Percentiles rank a stretch among this genome's conserved stretches.
Evolutionary conservation across 2,113 vertebrate genomes (phyloP).

Genomic region (Salvelinus namaycush): DNA sequence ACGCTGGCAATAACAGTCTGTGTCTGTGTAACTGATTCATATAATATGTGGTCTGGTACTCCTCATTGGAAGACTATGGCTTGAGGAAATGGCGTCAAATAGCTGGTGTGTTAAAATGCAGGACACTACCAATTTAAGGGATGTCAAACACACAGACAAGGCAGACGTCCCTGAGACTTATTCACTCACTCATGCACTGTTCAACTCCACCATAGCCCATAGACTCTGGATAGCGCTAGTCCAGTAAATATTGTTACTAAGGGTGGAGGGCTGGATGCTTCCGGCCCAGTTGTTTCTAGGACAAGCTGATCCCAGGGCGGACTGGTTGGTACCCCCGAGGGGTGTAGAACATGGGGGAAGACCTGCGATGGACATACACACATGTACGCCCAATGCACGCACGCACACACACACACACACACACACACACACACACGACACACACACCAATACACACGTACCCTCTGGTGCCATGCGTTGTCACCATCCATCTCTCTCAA

Average conservation of each 20-base stretch:
- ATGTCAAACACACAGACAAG: slow-evolving; percentile 84
- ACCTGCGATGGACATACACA: slow-evolving; percentile 33
- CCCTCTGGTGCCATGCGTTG: slow-evolving; percentile 49
- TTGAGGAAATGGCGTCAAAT: slow-evolving; percentile 89
- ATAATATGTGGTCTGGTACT: slow-evolving; percentile 89
- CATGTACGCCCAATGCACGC: too few relatives aligned
- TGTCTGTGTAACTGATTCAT: slow-evolving; percentile 79
- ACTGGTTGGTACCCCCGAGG: slow-evolving; percentile 56
- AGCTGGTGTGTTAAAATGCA: slow-evolving; percentile 87
- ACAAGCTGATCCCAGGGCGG: slow-evolving; percentile 45
- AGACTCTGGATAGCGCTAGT: slow-evolving; percentile 14
- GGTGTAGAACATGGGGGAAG: slow-evolving; percentile 23
- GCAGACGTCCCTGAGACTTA: slow-evolving; percentile 73
- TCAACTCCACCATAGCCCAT: slow-evolving; percentile 14
- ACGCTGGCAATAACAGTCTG: slow-evolving; percentile 85
- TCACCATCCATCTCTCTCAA: slow-evolving; percentile 55
- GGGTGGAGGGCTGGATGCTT: slow-evolving; percentile 43
- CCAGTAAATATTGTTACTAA: slow-evolving; percentile 28
- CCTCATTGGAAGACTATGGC: slow-evolving; percentile 92
- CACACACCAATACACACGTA: slow-evolving; percentile 39
- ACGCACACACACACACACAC: too few relatives aligned
- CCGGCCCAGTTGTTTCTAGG: slow-evolving; percentile 63
- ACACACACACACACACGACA: background rate
- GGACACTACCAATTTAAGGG: slow-evolving; percentile 93
- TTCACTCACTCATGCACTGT: slow-evolving; percentile 83